A percentile compares a stretch with the other conserved stretches of the same genome.
Evolutionary conservation across 2,888 invertebrate species (phyloP).

Genomic region (Synergus laeviventris): DNA sequence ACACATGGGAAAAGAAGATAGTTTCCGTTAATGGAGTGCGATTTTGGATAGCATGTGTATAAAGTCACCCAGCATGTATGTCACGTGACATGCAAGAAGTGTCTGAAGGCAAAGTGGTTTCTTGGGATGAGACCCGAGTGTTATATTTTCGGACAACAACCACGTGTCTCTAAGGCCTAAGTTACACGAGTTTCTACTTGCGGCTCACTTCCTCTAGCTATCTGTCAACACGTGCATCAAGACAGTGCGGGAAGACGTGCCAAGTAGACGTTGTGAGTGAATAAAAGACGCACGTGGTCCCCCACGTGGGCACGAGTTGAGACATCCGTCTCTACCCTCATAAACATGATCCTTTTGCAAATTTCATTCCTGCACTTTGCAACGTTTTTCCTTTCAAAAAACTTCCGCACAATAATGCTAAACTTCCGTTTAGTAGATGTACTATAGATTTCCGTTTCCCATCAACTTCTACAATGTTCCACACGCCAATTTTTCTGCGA

Average conservation of each 20-base stretch:
- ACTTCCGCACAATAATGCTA: background rate
- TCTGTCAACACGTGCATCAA: slow-evolving; percentile 60
- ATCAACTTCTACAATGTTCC: background rate
- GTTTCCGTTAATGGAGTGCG: slow-evolving; percentile 56
- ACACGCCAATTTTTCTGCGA: background rate
- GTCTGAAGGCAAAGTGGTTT: slow-evolving; percentile 62
- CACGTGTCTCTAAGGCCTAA: slow-evolving; percentile 55
- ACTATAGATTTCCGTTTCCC: background rate
- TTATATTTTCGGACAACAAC: slow-evolving; percentile 59
- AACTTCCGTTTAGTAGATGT: background rate
- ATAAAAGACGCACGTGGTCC: slow-evolving; percentile 52
- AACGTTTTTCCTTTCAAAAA: background rate
- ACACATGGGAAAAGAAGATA: slow-evolving; percentile 64
- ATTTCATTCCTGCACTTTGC: background rate
- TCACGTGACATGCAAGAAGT: slow-evolving; percentile 17
- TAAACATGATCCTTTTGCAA: slow-evolving; percentile 10
- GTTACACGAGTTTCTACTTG: slow-evolving; percentile 72
- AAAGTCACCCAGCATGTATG: slow-evolving; percentile 43
- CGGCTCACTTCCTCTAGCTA: slow-evolving; percentile 54
- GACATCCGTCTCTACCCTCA: slow-evolving; percentile 15
- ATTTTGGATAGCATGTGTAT: slow-evolving; percentile 22
- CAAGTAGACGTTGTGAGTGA: slow-evolving; percentile 44
- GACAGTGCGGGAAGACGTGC: slow-evolving; percentile 17
- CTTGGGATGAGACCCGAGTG: slow-evolving; percentile 57
- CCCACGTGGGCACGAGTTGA: slow-evolving; percentile 43